Conservation (phyloP, 2,888 invertebrate genomes). For the Trichopoda pennipes region DNA sequence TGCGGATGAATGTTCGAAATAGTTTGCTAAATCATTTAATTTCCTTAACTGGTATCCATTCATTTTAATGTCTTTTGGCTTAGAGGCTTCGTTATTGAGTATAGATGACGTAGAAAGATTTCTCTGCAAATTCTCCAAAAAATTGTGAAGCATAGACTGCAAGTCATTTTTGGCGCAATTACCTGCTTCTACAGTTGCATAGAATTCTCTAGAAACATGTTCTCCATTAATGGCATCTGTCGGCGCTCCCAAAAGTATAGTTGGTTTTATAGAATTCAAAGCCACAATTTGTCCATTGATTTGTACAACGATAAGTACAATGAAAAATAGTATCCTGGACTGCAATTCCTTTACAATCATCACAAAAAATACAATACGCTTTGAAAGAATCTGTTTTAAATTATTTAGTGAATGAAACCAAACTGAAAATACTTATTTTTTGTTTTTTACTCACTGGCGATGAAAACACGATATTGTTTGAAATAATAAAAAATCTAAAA, state of each 20-base stretch:
- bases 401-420: constrained; percentile 9
- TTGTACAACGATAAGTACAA: neutral
- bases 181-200: constrained; percentile 70
- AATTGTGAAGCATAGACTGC: constrained; percentile 73
- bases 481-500: constrained; percentile 29
- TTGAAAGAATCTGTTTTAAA: neutral
- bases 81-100: constrained; percentile 64
- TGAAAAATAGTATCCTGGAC: neutral
- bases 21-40: constrained; percentile 71
- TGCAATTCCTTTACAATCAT: constrained; percentile 5
- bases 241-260: constrained; percentile 51
- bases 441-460: neutral
- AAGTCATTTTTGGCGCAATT: constrained; percentile 72
- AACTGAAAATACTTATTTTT: constrained; percentile 31
- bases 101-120: constrained; percentile 74
- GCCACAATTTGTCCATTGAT: neutral
- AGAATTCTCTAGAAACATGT: constrained; percentile 75
- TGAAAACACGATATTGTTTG: neutral
- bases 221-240: constrained; percentile 69
- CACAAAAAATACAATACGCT: neutral
- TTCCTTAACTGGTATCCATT: constrained; percentile 66
- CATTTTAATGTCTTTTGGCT: constrained; percentile 43
- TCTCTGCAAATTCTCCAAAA: constrained; percentile 74
- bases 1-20: constrained; percentile 71
- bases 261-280: constrained; percentile 35